phyloP scores from a whole-genome alignment of 2,113 vertebrate species.

The Stomatorhinus ivindoensis region DNA sequence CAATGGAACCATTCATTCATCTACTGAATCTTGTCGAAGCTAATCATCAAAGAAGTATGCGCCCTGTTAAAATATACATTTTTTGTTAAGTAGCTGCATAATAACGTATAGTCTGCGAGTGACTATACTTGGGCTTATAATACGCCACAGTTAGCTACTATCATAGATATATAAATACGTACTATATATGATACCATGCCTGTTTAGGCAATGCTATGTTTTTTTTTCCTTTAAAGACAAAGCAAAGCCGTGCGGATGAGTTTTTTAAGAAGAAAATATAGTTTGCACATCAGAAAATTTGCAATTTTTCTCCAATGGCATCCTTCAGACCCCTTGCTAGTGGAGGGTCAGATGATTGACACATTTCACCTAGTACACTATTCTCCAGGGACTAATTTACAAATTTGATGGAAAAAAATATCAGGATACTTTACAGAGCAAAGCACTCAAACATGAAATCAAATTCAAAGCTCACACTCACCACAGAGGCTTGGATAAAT shows the following conservation, averaged over 20 bases:
- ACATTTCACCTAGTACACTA: not conserved
- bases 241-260: not conserved
- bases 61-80: too few species aligned
- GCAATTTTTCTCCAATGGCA: too few species aligned
- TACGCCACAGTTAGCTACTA: not conserved
- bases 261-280: not conserved
- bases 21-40: not conserved
- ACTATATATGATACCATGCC: not conserved
- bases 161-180: too few species aligned
- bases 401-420: constrained; percentile 14
- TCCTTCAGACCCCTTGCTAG: not conserved
- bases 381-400: not conserved
- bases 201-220: not conserved
- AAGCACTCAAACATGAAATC: constrained; percentile 18
- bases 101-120: too few species aligned
- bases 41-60: too few species aligned
- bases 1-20: not conserved
- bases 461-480: constrained; percentile 1
- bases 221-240: not conserved
- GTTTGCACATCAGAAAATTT: not conserved
- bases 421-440: not conserved
- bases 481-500: constrained; percentile 12
- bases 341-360: not conserved
- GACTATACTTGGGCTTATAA: not conserved
- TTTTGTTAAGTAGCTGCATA: too few species aligned